A percentile compares a stretch with the other conserved stretches of the same genome.
Conservation (phyloP, 2,113 vertebrate genomes). For the Oreocharis arfaki region DNA sequence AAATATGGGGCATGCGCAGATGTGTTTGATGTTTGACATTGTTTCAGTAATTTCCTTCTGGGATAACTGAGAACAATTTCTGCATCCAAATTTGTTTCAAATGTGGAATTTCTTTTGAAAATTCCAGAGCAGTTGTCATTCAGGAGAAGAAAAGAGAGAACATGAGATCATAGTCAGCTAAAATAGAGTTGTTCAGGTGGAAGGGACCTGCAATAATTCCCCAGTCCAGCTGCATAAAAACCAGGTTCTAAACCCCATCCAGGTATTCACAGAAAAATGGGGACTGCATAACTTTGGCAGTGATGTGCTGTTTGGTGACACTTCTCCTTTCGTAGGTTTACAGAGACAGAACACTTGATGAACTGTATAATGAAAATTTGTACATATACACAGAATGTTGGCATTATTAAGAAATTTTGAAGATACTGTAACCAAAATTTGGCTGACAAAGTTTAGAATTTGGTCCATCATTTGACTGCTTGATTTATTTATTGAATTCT, state of each 20-base stretch:
- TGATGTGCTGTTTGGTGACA: neutral
- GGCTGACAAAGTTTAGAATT: neutral
- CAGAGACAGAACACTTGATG: neutral
- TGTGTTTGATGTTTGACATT: neutral
- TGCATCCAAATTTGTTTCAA: neutral
- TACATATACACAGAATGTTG: neutral
- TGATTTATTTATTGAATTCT: neutral
- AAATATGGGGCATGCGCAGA: neutral
- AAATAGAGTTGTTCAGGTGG: neutral
- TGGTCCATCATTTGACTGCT: neutral
- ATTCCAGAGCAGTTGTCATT: neutral
- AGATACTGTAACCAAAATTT: neutral
- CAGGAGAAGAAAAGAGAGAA: neutral
- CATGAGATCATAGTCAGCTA: neutral
- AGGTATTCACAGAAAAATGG: neutral
- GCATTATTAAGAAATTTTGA: neutral
- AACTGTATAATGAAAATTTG: neutral
- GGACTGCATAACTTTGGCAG: accelerated
- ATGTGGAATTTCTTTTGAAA: neutral
- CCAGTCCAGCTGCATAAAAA: neutral
- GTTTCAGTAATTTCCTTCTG: neutral
- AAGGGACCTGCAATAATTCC: neutral
- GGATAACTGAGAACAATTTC: neutral
- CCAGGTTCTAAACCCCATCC: neutral
- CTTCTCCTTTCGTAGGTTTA: neutral